Conservation (phyloP, 2,797 vertebrate species). For the Falco peregrinus region DNA sequence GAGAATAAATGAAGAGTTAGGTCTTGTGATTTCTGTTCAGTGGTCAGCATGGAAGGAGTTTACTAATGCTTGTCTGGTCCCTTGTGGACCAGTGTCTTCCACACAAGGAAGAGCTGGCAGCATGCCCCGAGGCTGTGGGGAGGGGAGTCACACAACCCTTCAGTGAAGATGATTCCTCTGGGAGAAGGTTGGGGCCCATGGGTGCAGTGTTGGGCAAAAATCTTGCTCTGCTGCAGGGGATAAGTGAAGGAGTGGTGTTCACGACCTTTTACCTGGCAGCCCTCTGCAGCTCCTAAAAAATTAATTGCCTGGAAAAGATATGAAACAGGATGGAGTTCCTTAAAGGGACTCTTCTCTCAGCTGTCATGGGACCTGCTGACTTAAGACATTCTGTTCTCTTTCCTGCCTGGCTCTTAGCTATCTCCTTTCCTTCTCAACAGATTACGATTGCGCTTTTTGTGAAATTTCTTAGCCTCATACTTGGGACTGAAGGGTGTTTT, state of each 20-base stretch:
- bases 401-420: background rate
- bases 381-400: background rate
- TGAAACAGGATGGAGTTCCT: background rate
- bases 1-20: background rate
- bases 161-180: background rate
- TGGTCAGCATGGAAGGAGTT: background rate
- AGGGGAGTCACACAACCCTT: background rate
- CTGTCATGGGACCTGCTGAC: background rate
- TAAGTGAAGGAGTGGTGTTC: background rate
- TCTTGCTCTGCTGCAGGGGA: background rate
- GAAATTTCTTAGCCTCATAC: background rate
- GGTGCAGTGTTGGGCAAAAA: rapidly evolving
- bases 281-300: background rate
- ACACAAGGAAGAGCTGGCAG: background rate
- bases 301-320: background rate
- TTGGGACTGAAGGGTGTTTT: background rate
- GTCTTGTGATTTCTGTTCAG: background rate
- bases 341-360: background rate
- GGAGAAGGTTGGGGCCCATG: background rate
- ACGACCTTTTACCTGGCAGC: background rate
- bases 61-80: background rate
- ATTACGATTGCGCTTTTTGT: background rate
- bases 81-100: background rate
- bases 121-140: background rate
- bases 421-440: background rate